Conservation (phyloP, 37 sponge, comb jelly and placozoan species). For the Halichondria panicea region DNA sequence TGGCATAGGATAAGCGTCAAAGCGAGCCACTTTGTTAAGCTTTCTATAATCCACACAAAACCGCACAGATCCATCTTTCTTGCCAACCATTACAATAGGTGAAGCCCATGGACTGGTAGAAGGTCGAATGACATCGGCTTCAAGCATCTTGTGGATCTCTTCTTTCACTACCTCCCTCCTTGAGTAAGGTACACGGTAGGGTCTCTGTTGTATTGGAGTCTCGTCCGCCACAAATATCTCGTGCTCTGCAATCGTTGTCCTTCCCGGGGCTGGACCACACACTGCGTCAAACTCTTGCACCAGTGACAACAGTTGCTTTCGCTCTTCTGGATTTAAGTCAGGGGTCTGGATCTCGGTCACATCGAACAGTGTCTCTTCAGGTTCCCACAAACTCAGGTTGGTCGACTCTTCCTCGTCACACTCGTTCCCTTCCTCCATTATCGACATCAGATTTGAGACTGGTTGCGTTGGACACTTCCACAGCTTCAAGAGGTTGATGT, state of each 20-base stretch:
- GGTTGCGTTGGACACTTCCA: no score
- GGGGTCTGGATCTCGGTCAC: no score
- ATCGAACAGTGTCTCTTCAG: no score
- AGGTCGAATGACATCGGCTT: conserved; percentile 24
- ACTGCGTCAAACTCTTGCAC: neutral
- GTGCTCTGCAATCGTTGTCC: conserved; percentile 33
- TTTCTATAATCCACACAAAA: no score
- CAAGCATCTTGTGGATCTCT: conserved; percentile 37
- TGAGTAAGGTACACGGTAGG: conserved; percentile 46
- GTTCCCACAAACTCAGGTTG: no score
- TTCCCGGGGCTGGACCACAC: conserved; percentile 13
- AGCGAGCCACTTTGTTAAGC: conserved; percentile 49
- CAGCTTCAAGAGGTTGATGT: conserved; percentile 4
- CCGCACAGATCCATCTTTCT: conserved; percentile 44
- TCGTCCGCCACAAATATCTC: conserved; percentile 1
- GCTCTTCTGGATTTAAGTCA: conserved; percentile 5
- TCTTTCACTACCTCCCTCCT: conserved; percentile 7
- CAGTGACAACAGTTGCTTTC: conserved; percentile 8
- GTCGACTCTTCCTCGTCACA: no score
- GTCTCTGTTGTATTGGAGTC: conserved; percentile 6
- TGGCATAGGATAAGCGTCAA: conserved; percentile 73
- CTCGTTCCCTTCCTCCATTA: no score
- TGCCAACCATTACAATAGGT: conserved; percentile 33
- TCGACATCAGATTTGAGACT: no score
- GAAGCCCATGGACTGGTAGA: conserved; percentile 61